Base-by-base conservation (phyloP, 2,888 invertebrate genomes). In the Palloptera scutellata region DNA sequence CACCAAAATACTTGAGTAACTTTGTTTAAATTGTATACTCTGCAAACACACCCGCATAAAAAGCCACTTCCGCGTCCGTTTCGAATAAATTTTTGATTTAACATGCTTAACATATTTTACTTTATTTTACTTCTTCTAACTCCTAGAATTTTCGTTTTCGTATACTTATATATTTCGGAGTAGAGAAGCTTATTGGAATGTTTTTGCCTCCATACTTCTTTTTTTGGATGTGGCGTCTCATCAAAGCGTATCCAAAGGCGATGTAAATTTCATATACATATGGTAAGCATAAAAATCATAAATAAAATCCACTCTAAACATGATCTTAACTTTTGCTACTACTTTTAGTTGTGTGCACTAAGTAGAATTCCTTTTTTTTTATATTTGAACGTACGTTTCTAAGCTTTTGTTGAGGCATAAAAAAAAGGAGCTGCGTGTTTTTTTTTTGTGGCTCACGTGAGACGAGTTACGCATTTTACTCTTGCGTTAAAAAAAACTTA, bases 251-350 rank as follows among this genome's bases (percentile, higher is more conserved):
- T 65, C 65, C 65, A 43, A 59, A 42, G 13, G 40, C 19, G 43
- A 53, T 40, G 53, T 45, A 40, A 15, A 64, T 43, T 43, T 45
- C 15, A 52, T 40, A 51, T 12, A n/a, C n/a, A n/a, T n/a, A n/a
- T n/a, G 42, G 42, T 45, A 61, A 40, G 20, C 19, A 58, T 9
- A 48, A 42, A 65, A 64, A 48, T 64, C 60, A 64, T 64, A 68
- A 68, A 68, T 55, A 65, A 65, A 66, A 66, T 48, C 59, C 52
- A 17, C 53, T 54, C 62, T 17, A 62, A 69, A 60, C 62, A 66
- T 42, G 48, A 54, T 43, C 57, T 57, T 52, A 57, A 68, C 57
- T 68, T 64, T 15, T 42, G 57, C 17, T 15, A 12, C 9, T 11
- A 4, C n/a, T 52, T 54, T 12, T 54, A 17, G 6, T 17, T 19